Evolutionary conservation across 2,888 invertebrate genomes (phyloP).

Genomic region (Parapristionchus giblindavisi): DNA sequence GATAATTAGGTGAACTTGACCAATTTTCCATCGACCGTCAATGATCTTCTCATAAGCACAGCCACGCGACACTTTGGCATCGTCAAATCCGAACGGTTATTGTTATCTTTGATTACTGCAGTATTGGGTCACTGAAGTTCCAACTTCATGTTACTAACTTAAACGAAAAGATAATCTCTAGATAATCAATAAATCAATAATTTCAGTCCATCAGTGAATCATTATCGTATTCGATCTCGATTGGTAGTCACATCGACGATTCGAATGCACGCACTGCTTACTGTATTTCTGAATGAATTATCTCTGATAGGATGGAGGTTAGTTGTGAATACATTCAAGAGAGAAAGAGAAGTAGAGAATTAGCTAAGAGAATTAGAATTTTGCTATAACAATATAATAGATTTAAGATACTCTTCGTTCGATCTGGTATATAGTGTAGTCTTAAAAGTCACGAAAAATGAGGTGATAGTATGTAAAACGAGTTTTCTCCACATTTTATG

Average conservation of each 20-base stretch:
- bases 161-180: not conserved
- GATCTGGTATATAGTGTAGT: too few relatives aligned
- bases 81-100: constrained; percentile 12
- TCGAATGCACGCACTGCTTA: constrained; percentile 23
- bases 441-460: too few relatives aligned
- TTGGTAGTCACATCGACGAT: constrained; percentile 19
- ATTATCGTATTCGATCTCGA: constrained; percentile 25
- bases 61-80: constrained; percentile 14
- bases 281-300: constrained; percentile 18
- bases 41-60: constrained; percentile 11
- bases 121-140: too few relatives aligned
- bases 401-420: too few relatives aligned
- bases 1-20: constrained; percentile 13
- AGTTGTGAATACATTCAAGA: too few relatives aligned
- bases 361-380: too few relatives aligned
- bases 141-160: too few relatives aligned
- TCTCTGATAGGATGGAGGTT: constrained; percentile 29
- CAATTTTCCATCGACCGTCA: constrained; percentile 24
- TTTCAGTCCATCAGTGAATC: constrained; percentile 4
- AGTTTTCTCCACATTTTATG: too few relatives aligned
- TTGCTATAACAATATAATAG: too few relatives aligned
- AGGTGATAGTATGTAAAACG: too few relatives aligned
- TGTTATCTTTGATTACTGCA: too few relatives aligned
- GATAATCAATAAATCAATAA: not conserved
- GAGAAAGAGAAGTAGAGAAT: too few relatives aligned